Conservation (phyloP, 2,797 vertebrate genomes). For the Centroberyx gerrardi region DNA sequence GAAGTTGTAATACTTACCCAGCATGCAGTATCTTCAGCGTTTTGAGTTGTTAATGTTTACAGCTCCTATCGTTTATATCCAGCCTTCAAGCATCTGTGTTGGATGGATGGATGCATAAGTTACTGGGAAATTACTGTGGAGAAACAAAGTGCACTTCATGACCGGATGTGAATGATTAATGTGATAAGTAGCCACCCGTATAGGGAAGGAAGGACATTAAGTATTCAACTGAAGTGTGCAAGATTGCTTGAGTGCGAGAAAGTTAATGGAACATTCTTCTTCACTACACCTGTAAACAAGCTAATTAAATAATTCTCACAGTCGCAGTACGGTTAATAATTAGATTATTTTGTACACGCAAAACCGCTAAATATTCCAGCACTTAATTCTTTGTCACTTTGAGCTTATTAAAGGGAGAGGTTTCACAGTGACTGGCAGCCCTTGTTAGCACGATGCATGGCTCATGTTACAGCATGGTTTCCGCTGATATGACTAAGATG, state of each 20-base stretch:
- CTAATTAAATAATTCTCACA: constrained; percentile 14
- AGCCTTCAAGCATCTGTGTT: constrained; percentile 10
- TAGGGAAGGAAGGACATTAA: not conserved
- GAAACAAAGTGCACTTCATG: constrained; percentile 8
- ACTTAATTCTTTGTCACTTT: not conserved
- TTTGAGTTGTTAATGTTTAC: constrained; percentile 7
- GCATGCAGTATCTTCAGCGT: not conserved
- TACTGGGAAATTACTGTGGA: constrained; percentile 23
- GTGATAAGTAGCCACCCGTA: constrained; percentile 3
- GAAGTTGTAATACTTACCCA: not conserved
- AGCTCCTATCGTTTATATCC: not conserved
- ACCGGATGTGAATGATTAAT: constrained; percentile 38
- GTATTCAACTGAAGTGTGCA: constrained; percentile 14
- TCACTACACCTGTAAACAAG: constrained; percentile 17
- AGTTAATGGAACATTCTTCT: constrained; percentile 16
- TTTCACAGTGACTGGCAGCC: constrained; percentile 37
- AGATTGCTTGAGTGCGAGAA: constrained; percentile 15
- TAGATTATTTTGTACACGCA: constrained; percentile 38
- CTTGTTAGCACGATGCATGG: constrained; percentile 1
- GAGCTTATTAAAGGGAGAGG: constrained; percentile 32
- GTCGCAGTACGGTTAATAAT: constrained; percentile 35
- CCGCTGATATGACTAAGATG: constrained; percentile 32
- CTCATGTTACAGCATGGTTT: constrained; percentile 15
- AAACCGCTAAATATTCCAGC: constrained; percentile 39
- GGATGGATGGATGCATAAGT: not conserved